Conservation (phyloP, 2,888 invertebrate genomes). For the Druceiella hillmani region DNA sequence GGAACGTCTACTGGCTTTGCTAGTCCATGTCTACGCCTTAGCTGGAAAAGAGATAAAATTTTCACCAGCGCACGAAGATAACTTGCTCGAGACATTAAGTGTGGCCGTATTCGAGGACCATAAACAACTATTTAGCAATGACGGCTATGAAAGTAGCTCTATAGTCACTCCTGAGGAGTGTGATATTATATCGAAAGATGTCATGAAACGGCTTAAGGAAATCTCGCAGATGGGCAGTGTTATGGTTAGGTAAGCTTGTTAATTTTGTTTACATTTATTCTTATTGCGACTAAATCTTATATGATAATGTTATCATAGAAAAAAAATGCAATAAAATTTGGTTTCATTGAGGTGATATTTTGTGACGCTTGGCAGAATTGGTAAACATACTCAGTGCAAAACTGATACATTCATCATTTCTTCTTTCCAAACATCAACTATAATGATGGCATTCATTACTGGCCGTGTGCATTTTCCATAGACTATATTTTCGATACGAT, state of each 20-base stretch:
- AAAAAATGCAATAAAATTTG: too few relatives aligned
- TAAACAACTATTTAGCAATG: slow-evolving; percentile 28
- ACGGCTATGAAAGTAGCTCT: slow-evolving; percentile 24
- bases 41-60: slow-evolving; percentile 54
- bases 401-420: too few relatives aligned
- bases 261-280: too few relatives aligned
- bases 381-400: too few relatives aligned
- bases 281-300: too few relatives aligned
- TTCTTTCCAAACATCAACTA: too few relatives aligned
- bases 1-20: slow-evolving; percentile 53
- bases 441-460: too few relatives aligned
- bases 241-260: slow-evolving; percentile 38
- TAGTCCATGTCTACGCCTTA: slow-evolving; percentile 57
- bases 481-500: too few relatives aligned
- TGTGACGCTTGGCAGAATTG: too few relatives aligned
- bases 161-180: slow-evolving; percentile 35
- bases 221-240: slow-evolving; percentile 38
- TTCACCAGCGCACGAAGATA: slow-evolving; percentile 45
- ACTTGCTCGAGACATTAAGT: slow-evolving; percentile 42
- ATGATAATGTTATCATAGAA: too few relatives aligned
- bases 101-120: slow-evolving; percentile 56
- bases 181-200: slow-evolving; percentile 29
- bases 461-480: too few relatives aligned
- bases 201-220: slow-evolving; percentile 34
- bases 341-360: too few relatives aligned